Base-by-base conservation (phyloP, 1,140 invertebrate species). In the Cydia pomonella region DNA sequence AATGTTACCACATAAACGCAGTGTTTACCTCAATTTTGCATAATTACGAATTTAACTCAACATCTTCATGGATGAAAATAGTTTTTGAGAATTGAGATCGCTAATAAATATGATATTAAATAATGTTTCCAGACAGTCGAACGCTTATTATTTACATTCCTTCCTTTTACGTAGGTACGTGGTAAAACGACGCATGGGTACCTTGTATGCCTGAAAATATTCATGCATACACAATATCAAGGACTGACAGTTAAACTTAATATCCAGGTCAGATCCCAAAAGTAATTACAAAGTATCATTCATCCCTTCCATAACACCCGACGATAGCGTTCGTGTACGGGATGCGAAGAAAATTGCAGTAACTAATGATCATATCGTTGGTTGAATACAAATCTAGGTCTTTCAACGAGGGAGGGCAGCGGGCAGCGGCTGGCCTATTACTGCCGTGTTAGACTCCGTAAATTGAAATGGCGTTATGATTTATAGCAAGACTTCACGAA, bases 401-500 rank as follows among this genome's bases (percentile, higher is more conserved):
- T 91, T 91, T 86, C 84, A 88, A 82, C 82, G 78, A 23, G 29
- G 53, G 74, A 79, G 33, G 71, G 78, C 79, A 74, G 81, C 82
- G 77, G 81, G 78, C 75, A 83, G 73, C 77, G 79, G 84, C 78
- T 86, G 86, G 84, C 82, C 84, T 87, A 88, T 88, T 89, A 86
- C 87, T 76, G 77, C 74, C 78, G 82, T 83, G 82, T 89, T 87
- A 87, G 77, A 87, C 77, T 84, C 73, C 78, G 84, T 89, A 91
- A 91, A 92, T 92, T 91, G 89, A 92, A 90, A 89, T 82, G 83
- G 84, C 82, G 80, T 82, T 89, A 91, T 91, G 90, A 92, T 92
- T 90, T 91, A 92, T 91, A 84, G 85, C 78, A 73, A 81, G 81
- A 86, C 84, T 89, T 87, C 86, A 88, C 85, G 83, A 85, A 86